Evolutionary conservation across 2,888 invertebrate genomes (phyloP).

Genomic region (Encarsia formosa): DNA sequence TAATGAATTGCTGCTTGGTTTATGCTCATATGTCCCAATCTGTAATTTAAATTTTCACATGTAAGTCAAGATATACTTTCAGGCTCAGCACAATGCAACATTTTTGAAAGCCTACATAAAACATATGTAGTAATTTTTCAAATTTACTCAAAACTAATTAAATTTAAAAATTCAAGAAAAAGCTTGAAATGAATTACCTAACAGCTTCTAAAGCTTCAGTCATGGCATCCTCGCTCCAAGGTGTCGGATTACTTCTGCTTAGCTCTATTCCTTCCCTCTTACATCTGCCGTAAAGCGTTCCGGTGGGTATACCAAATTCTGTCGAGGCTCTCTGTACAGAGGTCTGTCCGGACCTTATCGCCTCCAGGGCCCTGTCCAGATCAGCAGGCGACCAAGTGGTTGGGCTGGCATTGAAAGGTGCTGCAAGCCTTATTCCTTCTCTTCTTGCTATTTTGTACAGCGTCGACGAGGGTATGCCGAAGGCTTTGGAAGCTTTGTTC

Average conservation of each 20-base stretch:
- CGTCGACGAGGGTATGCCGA: constrained; percentile 86
- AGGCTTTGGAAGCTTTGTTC: constrained; percentile 87
- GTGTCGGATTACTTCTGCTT: constrained; percentile 84
- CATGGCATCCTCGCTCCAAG: constrained; percentile 93
- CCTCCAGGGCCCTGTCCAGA: constrained; percentile 74
- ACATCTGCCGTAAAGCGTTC: constrained; percentile 83
- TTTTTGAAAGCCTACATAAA: neutral
- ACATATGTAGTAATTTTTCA: neutral
- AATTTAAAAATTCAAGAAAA: too few relatives aligned
- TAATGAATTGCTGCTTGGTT: constrained; percentile 91
- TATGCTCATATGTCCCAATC: constrained; percentile 88
- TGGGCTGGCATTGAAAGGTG: constrained; percentile 87
- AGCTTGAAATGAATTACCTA: constrained; percentile 54
- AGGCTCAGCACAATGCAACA: neutral
- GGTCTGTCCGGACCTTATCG: constrained; percentile 75
- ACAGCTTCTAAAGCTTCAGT: constrained; percentile 85
- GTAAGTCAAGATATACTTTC: neutral
- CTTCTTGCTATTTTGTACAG: constrained; percentile 86
- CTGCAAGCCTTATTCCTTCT: constrained; percentile 83
- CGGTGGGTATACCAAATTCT: constrained; percentile 83
- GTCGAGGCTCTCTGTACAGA: constrained; percentile 83
- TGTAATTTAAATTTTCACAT: constrained; percentile 51
- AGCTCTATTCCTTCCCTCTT: constrained; percentile 86
- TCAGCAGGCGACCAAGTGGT: constrained; percentile 84
- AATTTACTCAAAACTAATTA: neutral